Evolutionary conservation across 2,797 vertebrate species (phyloP), one percentile per base, ranked within the genome.

Genomic region (Sebastes cheni): DNA sequence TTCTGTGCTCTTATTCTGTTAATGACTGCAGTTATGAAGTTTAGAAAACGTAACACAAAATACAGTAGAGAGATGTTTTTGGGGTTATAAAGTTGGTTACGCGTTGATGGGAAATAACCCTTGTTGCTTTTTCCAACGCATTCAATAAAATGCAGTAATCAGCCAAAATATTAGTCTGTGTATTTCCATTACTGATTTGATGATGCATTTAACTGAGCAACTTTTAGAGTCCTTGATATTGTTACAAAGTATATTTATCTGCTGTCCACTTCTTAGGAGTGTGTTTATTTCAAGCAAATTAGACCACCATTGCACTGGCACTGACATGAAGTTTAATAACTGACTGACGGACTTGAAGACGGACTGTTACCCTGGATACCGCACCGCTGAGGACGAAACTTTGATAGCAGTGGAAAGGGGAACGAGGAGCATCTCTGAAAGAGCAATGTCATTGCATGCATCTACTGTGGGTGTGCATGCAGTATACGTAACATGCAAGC

Each of bases 131-230:
- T 84, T 89, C 84, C 90, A 89, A 87, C 85, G 81, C 87, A 83
- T 90, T 93, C 91, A 95, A 95, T 95, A 95, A 95, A 95, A 86
- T 89, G 83, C 89, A 93, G 91, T 91, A 82, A 89, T 89, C 84
- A 85, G 80, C 73, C 86, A 77, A 83, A 85, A 60, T 62, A 60
- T 61, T 72, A 60, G 29, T 25, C n/a, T 75, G 66, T 76, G 73
- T 78, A 22, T 73, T 75, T 84, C 36, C 13, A 34, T 66, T 29
- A 27, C n/a, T 69, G 14, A 67, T 61, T 70, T 60, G 13, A 14
- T 9, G 2, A 67, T 52, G 16, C 4, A 54, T 9, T 5, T 14
- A n/a, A 74, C 22, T 70, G 34, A 67, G 82, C 12, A 34, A 34
- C 23, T 14, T 36, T 58, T 42, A 56, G 25, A 30, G 23, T 64